These are phyloP conservation scores for Anthopleura sola DNA, from an alignment of 64 coral and sea anemone genomes.

Conservation along the genomic window DNA sequence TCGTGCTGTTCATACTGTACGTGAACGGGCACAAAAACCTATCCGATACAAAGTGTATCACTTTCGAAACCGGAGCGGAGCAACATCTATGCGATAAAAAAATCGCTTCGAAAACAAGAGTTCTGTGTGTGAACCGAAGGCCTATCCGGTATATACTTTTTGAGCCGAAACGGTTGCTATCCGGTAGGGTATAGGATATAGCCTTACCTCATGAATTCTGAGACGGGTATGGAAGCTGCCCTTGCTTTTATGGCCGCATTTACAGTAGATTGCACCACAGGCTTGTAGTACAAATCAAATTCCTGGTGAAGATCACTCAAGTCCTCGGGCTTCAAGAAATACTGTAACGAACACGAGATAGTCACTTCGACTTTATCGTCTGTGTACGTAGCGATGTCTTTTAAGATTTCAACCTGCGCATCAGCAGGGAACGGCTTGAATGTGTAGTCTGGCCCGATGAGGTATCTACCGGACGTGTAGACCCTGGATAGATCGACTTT, in stretches of 20 bases:
- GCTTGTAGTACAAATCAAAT: constrained; percentile 72
- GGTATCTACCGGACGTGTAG: constrained; percentile 58
- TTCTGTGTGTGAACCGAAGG: not conserved
- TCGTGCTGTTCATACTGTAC: too few species aligned
- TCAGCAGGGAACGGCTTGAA: constrained; percentile 76
- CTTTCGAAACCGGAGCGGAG: too few species aligned
- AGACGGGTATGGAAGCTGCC: constrained; percentile 55
- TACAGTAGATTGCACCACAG: constrained; percentile 59
- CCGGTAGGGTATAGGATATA: too few species aligned
- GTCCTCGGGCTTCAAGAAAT: constrained; percentile 71
- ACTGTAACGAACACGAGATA: constrained; percentile 71
- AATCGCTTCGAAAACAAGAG: too few species aligned
- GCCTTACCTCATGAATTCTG: constrained; percentile 55
- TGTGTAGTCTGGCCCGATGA: constrained; percentile 83
- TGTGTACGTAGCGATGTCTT: constrained; percentile 49
- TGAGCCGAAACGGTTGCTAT: too few species aligned
- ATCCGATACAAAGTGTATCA: too few species aligned
- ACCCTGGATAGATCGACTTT: constrained; percentile 59
- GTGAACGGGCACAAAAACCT: too few species aligned
- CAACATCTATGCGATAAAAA: too few species aligned
- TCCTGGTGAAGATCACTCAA: constrained; percentile 66
- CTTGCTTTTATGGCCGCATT: constrained; percentile 64
- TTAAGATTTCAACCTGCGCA: constrained; percentile 61
- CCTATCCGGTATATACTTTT: not conserved
- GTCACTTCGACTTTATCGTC: constrained; percentile 73